These are phyloP conservation scores for Sus scrofa DNA, from an alignment of 2,113 vertebrate genomes.

Conservation along the genomic window DNA sequence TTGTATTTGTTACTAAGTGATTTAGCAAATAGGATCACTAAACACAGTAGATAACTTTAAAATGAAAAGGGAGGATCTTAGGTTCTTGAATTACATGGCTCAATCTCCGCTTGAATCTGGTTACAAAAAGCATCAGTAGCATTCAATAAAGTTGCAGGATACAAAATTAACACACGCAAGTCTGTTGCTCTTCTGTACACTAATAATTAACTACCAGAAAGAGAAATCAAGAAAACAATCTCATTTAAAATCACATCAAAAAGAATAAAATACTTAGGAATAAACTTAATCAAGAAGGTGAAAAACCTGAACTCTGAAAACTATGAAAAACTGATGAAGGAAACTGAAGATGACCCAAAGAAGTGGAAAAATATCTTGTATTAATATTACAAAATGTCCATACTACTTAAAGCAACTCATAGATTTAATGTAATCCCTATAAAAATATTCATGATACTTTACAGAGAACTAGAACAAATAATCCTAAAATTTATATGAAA, in stretches of 20 bases:
- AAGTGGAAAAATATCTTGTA: neutral
- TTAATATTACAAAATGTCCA: neutral
- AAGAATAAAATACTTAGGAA: neutral
- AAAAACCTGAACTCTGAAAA: neutral
- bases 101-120: neutral
- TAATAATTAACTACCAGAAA: neutral
- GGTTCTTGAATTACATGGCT: neutral
- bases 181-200: neutral
- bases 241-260: neutral
- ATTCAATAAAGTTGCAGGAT: neutral
- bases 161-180: neutral
- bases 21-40: conserved; percentile 19
- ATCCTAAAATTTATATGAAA: neutral
- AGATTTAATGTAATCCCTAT: neutral
- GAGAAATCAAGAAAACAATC: neutral
- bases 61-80: neutral
- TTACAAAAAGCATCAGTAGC: neutral
- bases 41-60: neutral
- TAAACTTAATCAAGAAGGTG: neutral
- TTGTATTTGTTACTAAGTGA: neutral
- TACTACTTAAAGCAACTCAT: neutral
- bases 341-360: neutral
- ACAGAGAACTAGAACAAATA: neutral
- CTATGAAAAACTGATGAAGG: neutral
- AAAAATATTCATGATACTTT: neutral